Conservation (phyloP, 2,113 vertebrate species). For the Cisticola juncidis region DNA sequence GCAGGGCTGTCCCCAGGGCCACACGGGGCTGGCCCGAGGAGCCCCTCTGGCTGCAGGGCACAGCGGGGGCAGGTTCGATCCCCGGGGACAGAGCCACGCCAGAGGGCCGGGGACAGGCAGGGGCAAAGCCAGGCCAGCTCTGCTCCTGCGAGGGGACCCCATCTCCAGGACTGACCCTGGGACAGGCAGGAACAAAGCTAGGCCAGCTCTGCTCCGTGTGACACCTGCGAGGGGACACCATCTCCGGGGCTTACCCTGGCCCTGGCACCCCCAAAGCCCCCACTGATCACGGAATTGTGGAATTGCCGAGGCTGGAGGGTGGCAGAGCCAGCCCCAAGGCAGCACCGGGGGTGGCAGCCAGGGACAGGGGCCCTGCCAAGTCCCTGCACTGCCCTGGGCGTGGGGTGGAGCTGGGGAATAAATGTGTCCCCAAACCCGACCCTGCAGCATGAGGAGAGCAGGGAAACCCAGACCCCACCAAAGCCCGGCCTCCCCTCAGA, state of each 20-base stretch:
- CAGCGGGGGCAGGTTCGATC: not conserved
- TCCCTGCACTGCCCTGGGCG: fast-evolving
- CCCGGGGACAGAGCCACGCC: fast-evolving
- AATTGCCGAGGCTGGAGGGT: fast-evolving
- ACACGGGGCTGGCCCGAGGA: not conserved
- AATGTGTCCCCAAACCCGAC: not conserved
- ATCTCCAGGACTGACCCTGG: too few relatives aligned
- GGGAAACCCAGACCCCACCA: not conserved
- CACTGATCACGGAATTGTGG: fast-evolving
- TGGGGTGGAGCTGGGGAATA: not conserved
- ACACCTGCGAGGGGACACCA: too few relatives aligned
- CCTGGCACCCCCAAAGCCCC: too few relatives aligned
- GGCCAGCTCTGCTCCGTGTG: not conserved
- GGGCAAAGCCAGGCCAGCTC: not conserved
- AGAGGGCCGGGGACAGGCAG: not conserved
- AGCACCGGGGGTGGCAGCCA: fast-evolving
- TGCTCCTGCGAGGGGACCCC: not conserved
- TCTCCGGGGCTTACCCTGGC: too few relatives aligned
- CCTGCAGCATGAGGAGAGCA: fast-evolving
- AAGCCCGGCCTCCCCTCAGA: not conserved
- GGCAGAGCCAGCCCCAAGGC: not conserved
- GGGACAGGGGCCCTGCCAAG: not conserved
- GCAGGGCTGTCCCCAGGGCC: not conserved
- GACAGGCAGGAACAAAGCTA: not conserved
- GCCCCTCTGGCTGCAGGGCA: not conserved